phyloP scores from a whole-genome alignment of 2,797 vertebrate genomes.

The Ammospiza maritima region DNA sequence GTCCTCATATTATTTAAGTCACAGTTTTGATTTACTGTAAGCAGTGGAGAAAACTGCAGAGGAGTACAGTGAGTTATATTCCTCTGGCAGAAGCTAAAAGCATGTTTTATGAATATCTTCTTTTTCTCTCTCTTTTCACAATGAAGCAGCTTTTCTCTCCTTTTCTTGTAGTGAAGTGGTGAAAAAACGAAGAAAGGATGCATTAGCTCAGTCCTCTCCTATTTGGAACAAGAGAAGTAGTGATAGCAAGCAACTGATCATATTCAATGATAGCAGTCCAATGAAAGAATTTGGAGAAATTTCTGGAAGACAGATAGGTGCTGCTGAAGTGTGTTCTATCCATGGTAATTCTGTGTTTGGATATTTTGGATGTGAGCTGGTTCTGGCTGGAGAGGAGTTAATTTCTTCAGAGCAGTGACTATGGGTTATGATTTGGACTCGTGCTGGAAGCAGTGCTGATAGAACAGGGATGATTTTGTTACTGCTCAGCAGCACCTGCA shows the following conservation, averaged over 20 bases:
- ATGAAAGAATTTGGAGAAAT: neutral
- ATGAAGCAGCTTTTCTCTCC: neutral
- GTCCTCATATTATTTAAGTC: neutral
- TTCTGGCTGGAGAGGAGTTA: neutral
- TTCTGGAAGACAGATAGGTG: neutral
- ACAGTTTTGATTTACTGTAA: neutral
- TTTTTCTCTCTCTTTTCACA: neutral
- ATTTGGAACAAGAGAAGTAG: neutral
- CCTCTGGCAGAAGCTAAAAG: neutral
- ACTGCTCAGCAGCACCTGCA: neutral
- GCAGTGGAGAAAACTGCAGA: neutral
- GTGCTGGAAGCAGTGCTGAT: neutral
- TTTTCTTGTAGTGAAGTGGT: neutral
- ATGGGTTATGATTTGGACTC: neutral
- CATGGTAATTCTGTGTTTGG: neutral
- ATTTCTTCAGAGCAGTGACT: neutral
- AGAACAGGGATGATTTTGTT: neutral
- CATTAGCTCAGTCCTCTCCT: neutral
- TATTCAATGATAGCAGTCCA: neutral
- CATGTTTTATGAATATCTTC: neutral
- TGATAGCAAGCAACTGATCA: neutral
- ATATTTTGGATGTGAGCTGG: neutral
- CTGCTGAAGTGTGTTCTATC: neutral
- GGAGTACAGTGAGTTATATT: neutral
- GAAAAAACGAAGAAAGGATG: neutral